Evolutionary conservation across 1,140 invertebrate genomes (phyloP).

Genomic region (Ceratoteleas bidentatus): DNA sequence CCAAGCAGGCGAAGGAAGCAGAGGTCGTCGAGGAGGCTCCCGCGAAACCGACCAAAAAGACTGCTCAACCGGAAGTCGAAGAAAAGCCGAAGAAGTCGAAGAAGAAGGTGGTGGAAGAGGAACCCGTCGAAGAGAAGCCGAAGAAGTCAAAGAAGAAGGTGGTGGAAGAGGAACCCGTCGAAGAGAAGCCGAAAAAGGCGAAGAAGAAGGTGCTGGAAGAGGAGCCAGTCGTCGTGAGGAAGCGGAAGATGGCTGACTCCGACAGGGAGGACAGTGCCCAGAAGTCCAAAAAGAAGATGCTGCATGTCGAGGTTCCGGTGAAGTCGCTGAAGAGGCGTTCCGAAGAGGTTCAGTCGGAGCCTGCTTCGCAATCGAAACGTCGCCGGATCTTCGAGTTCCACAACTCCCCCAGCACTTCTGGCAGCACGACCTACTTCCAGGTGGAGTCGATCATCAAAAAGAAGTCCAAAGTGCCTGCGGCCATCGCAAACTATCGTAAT

Average conservation of each 20-base stretch:
- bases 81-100: not conserved
- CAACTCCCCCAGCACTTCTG: conserved; percentile 16
- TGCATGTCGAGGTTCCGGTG: not conserved
- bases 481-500: conserved; percentile 27
- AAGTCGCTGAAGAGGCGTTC: conserved; percentile 35
- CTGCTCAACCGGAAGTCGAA: not conserved
- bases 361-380: not conserved
- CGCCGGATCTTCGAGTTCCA: not conserved
- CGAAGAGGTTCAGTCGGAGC: conserved; percentile 11
- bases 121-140: conserved; percentile 6
- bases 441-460: conserved; percentile 30
- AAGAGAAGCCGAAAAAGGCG: conserved; percentile 14
- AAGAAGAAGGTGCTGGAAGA: not conserved
- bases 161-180: conserved; percentile 3
- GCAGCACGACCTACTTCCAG: conserved; percentile 57
- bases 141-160: not conserved
- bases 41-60: not conserved
- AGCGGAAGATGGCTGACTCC: too few species aligned
- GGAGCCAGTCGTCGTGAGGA: too few species aligned
- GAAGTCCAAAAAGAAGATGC: not conserved
- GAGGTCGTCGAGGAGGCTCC: not conserved
- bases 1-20: too few species aligned
- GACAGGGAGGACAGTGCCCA: not conserved
- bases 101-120: not conserved
- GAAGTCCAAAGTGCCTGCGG: conserved; percentile 15